Conservation (phyloP, 2,113 vertebrate genomes). For the Leucopsar rothschildi region DNA sequence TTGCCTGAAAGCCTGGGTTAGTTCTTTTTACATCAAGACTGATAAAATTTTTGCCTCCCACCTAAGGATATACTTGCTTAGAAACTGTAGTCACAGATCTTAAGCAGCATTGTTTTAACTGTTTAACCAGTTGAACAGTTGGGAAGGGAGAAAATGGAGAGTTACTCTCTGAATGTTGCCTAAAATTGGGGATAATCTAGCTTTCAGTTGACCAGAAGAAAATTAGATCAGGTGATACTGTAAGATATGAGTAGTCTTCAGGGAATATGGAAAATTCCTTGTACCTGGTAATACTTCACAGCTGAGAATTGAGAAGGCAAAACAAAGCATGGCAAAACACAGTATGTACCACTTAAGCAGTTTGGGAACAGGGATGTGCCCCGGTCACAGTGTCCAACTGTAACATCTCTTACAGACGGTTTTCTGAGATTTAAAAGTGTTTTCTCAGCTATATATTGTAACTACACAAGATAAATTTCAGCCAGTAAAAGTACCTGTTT, state of each 20-base stretch:
- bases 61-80: not conserved
- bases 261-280: not conserved
- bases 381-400: no score
- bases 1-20: not conserved
- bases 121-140: not conserved
- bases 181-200: not conserved
- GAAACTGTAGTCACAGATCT: not conserved
- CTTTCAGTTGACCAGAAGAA: not conserved
- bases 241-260: not conserved
- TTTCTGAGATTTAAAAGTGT: not conserved
- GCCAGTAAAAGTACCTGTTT: not conserved
- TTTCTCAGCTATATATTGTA: not conserved
- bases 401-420: not conserved
- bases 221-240: not conserved
- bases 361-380: not conserved
- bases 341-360: not conserved
- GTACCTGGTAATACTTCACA: not conserved
- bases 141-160: not conserved
- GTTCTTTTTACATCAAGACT: not conserved
- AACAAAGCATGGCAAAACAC: not conserved
- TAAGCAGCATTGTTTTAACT: not conserved
- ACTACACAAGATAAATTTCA: not conserved
- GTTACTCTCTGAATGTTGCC: not conserved
- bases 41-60: not conserved
- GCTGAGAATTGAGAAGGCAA: not conserved